Base-by-base conservation (phyloP, 2,888 invertebrate genomes). In the Yponomeuta malinellus region DNA sequence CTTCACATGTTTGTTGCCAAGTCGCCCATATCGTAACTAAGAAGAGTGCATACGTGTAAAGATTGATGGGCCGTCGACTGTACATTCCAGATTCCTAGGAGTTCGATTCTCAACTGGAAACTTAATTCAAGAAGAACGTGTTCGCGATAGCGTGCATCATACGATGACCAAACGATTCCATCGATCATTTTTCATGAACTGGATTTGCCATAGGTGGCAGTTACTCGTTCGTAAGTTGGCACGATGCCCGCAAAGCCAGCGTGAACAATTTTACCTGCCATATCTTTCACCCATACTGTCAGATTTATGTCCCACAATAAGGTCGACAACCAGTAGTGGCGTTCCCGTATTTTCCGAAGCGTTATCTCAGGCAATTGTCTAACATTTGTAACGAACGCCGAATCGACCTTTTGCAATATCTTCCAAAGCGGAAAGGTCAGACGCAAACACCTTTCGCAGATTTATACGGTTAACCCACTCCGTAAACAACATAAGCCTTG, bases 401-500 rank as follows among this genome's bases (percentile, higher is more conserved):
- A 67, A n/a, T 37, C 37, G 67, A 75, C 76, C 76, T 74, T 75
- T 74, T 72, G 63, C 64, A 65, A 71, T 76, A 76, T 77, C 76
- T 76, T 75, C 75, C 76, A 63, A 74, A 69, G 52, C 52, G 52
- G 52, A 68, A 81, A 79, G 81, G 81, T 81, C 79, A 78, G 79
- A 73, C 73, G 73, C 74, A 74, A 76, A 75, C 79, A 78, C 75
- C 73, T 72, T 73, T 73, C 74, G 52, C 52, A 75, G 77, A 79
- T 79, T 79, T 79, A 81, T 79, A 79, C 82, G 74, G 75, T 80
- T 84, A 83, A 84, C 85, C 86, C 81, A 82, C 81, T 81, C 79
- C 76, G 79, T 78, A 59, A 59, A 59, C 52, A 59, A 59, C 52
- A 59, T 15, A 59, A 59, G 4, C 52, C 15, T 15, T 59, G 52